Evolutionary conservation across 2,797 vertebrate species (phyloP), one percentile per base, ranked within the genome.

Genomic region (Argyrosomus regius): DNA sequence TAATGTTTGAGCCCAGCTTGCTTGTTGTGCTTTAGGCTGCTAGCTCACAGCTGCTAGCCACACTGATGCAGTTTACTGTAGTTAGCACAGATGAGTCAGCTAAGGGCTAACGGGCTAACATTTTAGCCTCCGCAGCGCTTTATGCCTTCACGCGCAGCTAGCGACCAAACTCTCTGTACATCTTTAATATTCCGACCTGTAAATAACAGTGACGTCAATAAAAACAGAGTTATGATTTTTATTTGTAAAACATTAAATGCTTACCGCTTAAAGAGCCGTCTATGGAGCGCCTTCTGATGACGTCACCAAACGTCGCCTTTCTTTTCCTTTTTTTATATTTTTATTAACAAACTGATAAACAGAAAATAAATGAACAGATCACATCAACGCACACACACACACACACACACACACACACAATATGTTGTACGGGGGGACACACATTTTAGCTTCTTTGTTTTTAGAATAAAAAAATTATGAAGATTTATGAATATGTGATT

Each of bases 101-200:
- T 31, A 31, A 31, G 6, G 31, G 31, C 31, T 9, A 39, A 39
- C 35, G 9, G 35, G 35, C 35, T 39, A 39, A 39, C 57, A 66
- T 16, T 24, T 1, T 1, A 26, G 6, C 3, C 31, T 4, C n/a
- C 4, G 54, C 39, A 18, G 12, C 0, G n/a, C 9, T 2, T 3
- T 1, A 26, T 3, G 13, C 1, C 28, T 67, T 50, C 0, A 50
- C 18, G 9, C 13, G 12, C 0, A 17, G 14, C 7, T 6, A 3
- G 3, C 0, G 1, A 41, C 28, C 0, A 0, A 0, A 1, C 5
- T 14, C 1, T 1, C 6, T 6, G 6, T 5, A 60, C 35, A 28
- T 3, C 0, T 10, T 17, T 39, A 39, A 39, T 39, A 39, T 39
- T 39, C 35, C 35, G 2, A 7, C 31, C 6, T 1, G 1, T 1